Base-by-base conservation (phyloP, 2,113 vertebrate genomes). In the Alligator sinensis region DNA sequence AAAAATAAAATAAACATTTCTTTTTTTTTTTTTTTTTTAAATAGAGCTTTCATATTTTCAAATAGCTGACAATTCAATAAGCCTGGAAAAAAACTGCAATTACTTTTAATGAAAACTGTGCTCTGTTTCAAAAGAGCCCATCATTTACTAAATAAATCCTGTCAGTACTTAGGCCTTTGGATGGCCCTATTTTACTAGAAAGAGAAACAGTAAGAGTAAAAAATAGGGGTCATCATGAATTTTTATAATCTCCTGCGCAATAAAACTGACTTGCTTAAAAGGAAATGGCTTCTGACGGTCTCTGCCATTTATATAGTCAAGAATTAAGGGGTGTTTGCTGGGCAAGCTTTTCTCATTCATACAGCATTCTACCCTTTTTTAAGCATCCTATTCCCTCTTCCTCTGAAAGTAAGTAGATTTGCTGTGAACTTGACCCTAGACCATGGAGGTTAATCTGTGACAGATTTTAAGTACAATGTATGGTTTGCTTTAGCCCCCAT, bases 261-360 rank as follows among this genome's bases (percentile, higher is more conserved):
- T 93, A 95, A 91, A 96, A 91, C 68, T 91, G 93, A 93, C 93
- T 97, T 96, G 88, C 93, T 85, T n/a, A 90, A 89, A 94, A 94
- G 95, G 87, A 95, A 97, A 91, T 96, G 70, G 84, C 93, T 76
- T 97, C 95, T 96, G 70, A 86, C 34, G 38, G 84, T 89, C 81
- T 94, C 95, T 95, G 94, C 95, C 91, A 81, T 95, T 94, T 92
- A 95, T 96, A 94, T 91, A 57, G 90, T 86, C 80, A 86, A 89
- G 96, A 92, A 97, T 95, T 96, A 96, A 93, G 90, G 91, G 82
- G 80, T 92, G 91, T 80, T 81, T 82, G 86, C 81, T 63, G 80
- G 90, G 91, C 95, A 96, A 94, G 88, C 21, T 4, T 94, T 91
- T 94, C 80, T 94, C 92, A 95, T 95, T 97, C 88, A 87, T 89